Evolutionary conservation across 2,888 invertebrate species (phyloP), one percentile per base, ranked within the genome.

Genomic region (Lycocerus yunnanus): DNA sequence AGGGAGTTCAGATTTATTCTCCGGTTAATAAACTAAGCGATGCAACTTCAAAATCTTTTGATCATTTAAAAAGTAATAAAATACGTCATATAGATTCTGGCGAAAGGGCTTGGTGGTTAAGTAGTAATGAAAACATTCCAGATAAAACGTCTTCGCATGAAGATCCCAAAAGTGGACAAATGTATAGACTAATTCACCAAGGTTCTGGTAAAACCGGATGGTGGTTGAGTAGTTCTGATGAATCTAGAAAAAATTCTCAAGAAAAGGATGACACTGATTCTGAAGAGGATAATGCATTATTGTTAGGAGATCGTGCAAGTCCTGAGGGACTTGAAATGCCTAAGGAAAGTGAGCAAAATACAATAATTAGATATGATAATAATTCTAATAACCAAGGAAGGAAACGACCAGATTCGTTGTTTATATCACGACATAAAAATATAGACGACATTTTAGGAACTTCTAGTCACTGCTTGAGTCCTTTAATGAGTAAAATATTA

Each of bases 401-500:
- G 75, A 81, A 80, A 69, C 83, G 83, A 68, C 80, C 81, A 86
- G 85, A 89, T 82, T 87, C 88, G 71, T 87, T 91, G 71, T 97
- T 95, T 85, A 95, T 96, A 79, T 95, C 96, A 11, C 91, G 92
- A 72, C 95, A 95, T 86, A 93, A 93, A 60, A 95, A 96, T 86
- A 96, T 97, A 80, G 97, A 97, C 84, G 97, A 97, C 84, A 91
- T 97, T 84, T 89, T 97, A 76, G 97, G 96, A 66, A 89, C 89
- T 69, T 85, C 88, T 61, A 88, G 88, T 73, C 88, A 89, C 18
- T 85, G 92, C 76, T 90, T 92, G 81, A 92, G 92, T 84, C 92
- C 93, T 11, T 89, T 92, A 77, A 91, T 91, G 89, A 90, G 90
- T 81, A 89, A 89, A 27, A 88, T 90, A 0, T 27, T 27, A 78